These are phyloP conservation scores for Lepus townsendii DNA, from an alignment of 2,797 vertebrate genomes.

Conservation along the genomic window DNA sequence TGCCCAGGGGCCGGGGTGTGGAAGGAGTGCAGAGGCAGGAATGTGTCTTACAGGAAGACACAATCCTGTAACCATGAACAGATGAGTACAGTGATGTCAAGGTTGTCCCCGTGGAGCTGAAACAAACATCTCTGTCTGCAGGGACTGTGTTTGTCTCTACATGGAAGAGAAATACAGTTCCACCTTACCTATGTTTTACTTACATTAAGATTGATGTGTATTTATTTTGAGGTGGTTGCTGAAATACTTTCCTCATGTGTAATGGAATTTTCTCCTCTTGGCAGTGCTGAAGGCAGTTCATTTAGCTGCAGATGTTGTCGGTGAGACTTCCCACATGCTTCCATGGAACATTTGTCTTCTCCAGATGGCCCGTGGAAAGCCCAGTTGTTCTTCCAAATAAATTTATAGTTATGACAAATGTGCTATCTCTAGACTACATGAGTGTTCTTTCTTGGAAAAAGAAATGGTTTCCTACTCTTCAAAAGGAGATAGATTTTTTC, in stretches of 20 bases:
- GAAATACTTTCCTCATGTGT: constrained; percentile 63
- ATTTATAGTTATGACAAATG: constrained; percentile 60
- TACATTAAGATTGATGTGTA: constrained; percentile 16
- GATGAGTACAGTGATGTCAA: neutral
- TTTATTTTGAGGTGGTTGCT: constrained; percentile 64
- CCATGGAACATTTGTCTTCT: constrained; percentile 62
- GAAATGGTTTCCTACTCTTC: neutral
- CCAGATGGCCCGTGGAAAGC: constrained; percentile 67
- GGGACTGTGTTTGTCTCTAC: neutral
- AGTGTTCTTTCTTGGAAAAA: constrained; percentile 37
- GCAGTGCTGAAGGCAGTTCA: neutral
- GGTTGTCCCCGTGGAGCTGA: neutral
- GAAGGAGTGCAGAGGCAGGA: neutral
- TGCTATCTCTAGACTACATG: neutral
- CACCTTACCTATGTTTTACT: constrained; percentile 9
- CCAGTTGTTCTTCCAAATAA: constrained; percentile 73
- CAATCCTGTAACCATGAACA: constrained; percentile 16
- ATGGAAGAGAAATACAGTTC: neutral
- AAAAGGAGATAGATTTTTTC: neutral
- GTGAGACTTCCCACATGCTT: constrained; percentile 69
- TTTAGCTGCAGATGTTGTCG: constrained; percentile 61
- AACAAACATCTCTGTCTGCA: neutral
- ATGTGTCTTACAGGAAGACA: neutral
- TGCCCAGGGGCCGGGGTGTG: too few species aligned
- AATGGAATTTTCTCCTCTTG: constrained; percentile 64